A percentile compares a stretch with the other conserved stretches of the same genome.
Conservation (phyloP, 1,140 invertebrate species). For the Danaus plexippus region DNA sequence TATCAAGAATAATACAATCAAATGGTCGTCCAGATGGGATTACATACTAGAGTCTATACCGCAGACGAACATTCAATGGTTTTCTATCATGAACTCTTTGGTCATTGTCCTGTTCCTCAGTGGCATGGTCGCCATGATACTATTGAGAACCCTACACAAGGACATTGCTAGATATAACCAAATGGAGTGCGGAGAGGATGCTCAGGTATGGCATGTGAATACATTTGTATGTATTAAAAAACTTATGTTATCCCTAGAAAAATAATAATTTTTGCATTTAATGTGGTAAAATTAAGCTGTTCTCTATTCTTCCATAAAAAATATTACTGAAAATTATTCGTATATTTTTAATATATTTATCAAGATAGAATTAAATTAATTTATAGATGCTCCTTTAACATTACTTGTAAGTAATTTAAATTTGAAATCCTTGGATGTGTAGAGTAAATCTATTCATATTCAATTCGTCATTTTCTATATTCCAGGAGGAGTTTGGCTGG, state of each 20-base stretch:
- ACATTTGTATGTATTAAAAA: too few relatives aligned
- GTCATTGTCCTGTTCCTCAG: conserved; percentile 93
- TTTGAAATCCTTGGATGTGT: too few relatives aligned
- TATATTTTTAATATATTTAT: too few relatives aligned
- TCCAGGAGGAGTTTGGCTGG: conserved; percentile 98
- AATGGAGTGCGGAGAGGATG: conserved; percentile 96
- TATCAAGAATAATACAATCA: conserved; percentile 85
- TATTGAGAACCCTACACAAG: conserved; percentile 96
- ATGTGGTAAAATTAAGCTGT: too few relatives aligned
- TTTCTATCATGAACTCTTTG: conserved; percentile 92
- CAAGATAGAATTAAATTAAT: too few relatives aligned
- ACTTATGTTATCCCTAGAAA: too few relatives aligned
- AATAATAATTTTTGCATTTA: too few relatives aligned
- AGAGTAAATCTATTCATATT: too few relatives aligned
- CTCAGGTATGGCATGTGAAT: conserved; percentile 70
- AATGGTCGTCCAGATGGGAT: conserved; percentile 99
- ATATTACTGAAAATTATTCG: too few relatives aligned
- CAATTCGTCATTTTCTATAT: conserved; percentile 5
- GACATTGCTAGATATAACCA: conserved; percentile 99
- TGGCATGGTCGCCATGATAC: conserved; percentile 99
- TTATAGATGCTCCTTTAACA: too few relatives aligned
- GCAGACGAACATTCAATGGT: conserved; percentile 99
- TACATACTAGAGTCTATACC: conserved; percentile 99
- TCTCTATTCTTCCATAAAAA: too few relatives aligned
- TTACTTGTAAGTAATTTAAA: too few relatives aligned